Evolutionary conservation across 2,888 invertebrate species (phyloP).

Genomic region (Iphiclides podalirius): DNA sequence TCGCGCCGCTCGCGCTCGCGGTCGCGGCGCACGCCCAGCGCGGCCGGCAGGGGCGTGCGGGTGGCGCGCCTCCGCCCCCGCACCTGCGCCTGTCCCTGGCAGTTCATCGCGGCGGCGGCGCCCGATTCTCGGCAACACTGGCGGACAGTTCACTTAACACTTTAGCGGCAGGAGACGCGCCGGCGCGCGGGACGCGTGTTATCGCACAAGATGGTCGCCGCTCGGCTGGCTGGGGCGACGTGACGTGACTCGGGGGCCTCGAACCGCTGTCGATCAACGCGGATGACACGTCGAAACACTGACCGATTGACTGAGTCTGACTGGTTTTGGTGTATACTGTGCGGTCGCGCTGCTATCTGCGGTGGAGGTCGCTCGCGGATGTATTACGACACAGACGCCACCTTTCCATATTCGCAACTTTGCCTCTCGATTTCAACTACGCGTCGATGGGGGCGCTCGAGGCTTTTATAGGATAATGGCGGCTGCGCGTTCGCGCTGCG

Average conservation of each 20-base stretch:
- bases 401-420: slow-evolving; percentile 76
- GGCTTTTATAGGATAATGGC: slow-evolving; percentile 64
- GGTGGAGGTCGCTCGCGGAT: slow-evolving; percentile 69
- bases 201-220: slow-evolving; percentile 65
- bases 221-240: slow-evolving; percentile 39
- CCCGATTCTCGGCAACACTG: background rate
- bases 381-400: slow-evolving; percentile 66
- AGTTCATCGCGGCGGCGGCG: slow-evolving; percentile 44
- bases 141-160: slow-evolving; percentile 54
- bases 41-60: slow-evolving; percentile 45
- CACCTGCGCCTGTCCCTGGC: slow-evolving; percentile 44
- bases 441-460: slow-evolving; percentile 62
- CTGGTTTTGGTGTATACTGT: slow-evolving; percentile 32
- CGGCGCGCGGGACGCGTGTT: slow-evolving; percentile 43
- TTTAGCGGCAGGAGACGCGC: slow-evolving; percentile 45
- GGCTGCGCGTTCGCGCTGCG: slow-evolving; percentile 62
- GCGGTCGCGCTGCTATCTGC: slow-evolving; percentile 76
- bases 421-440: slow-evolving; percentile 77
- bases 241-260: slow-evolving; percentile 56
- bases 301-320: slow-evolving; percentile 47
- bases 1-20: slow-evolving; percentile 42
- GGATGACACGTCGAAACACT: slow-evolving; percentile 78
- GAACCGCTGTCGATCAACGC: slow-evolving; percentile 69
- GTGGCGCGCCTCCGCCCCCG: slow-evolving; percentile 49
- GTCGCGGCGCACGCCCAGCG: slow-evolving; percentile 36